Percentiles rank a stretch among this genome's conserved stretches.
Conservation (phyloP, 1,140 invertebrate genomes). For the Halyomorpha halys region DNA sequence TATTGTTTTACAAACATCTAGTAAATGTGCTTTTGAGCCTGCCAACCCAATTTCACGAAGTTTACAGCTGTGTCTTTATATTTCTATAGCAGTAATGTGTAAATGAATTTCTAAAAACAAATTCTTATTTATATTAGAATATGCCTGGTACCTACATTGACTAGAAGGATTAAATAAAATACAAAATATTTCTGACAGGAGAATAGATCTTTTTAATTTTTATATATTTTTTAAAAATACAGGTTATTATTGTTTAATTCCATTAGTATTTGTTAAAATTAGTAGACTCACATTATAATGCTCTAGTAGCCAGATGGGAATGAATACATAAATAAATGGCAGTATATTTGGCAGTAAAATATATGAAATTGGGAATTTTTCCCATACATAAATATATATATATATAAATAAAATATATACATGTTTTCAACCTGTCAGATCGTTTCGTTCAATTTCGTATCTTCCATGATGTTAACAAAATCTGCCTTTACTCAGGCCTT, state of each 20-base stretch:
- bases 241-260: not conserved
- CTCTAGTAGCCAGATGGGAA: slow-evolving; percentile 5
- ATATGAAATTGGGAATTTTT: no score
- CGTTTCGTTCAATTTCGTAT: slow-evolving; percentile 15
- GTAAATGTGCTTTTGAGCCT: no score
- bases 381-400: no score
- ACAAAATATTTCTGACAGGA: slow-evolving; percentile 7
- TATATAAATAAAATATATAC: no score
- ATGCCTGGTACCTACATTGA: no score
- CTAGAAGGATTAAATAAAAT: no score
- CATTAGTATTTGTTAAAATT: slow-evolving; percentile 2
- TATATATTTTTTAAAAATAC: slow-evolving; percentile 12
- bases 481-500: slow-evolving; percentile 10
- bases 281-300: not conserved
- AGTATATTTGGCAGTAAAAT: slow-evolving; percentile 12
- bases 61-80: no score
- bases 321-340: not conserved
- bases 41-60: no score
- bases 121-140: no score
- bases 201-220: slow-evolving; percentile 1
- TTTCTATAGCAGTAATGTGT: no score
- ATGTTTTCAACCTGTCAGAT: slow-evolving; percentile 15
- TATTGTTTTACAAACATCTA: no score
- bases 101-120: no score
- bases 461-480: not conserved